Evolutionary conservation across 1,140 invertebrate genomes (phyloP), one percentile per base, ranked within the genome.

Genomic region (Holcopasites calliopsidis): DNA sequence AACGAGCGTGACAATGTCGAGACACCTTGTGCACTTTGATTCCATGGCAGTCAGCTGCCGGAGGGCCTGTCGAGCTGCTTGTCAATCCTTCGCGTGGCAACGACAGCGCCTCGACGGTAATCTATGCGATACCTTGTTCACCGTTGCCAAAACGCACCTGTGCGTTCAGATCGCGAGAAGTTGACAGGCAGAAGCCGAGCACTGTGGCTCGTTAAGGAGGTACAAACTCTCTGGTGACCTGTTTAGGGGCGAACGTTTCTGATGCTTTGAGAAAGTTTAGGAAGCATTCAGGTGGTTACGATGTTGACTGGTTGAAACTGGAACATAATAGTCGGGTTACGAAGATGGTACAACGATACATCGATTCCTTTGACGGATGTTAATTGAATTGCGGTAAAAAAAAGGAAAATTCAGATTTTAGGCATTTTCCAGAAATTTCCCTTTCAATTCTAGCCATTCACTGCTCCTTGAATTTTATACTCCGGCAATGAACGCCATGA

Each of bases 31-130:
- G 3, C 64, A 38, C 62, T 70, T 49, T 68, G 76, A 76, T 60
- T 72, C 71, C 49, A n/a, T 40, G 72, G 60, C 60, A 64, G 74
- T 83, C 82, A 84, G 66, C 82, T 84, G 82, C 73, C 64, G 40
- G 16, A 49, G 72, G 70, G 52, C 54, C 72, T 44, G 72, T 58
- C 35, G 52, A 40, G 11, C 62, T 52, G 33, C 57, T 33, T 80
- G 79, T 82, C 78, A 80, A 52, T 61, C 73, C 31, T 52, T 60
- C 61, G 33, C 44, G 21, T 18, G 55, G 47, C 55, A 55, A 72
- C 49, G 78, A 71, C 73, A 54, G 60, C 40, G 42, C 31, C 31
- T 6, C 54, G 65, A 76, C 84, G 35, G 76, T 85, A 85, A 85
- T 85, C 80, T 85, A 85, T 85, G 83, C 83, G 57, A 38, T 38